Evolutionary conservation across 2,888 invertebrate species (phyloP), one percentile per base, ranked within the genome.

Genomic region (Heliconius aoede): DNA sequence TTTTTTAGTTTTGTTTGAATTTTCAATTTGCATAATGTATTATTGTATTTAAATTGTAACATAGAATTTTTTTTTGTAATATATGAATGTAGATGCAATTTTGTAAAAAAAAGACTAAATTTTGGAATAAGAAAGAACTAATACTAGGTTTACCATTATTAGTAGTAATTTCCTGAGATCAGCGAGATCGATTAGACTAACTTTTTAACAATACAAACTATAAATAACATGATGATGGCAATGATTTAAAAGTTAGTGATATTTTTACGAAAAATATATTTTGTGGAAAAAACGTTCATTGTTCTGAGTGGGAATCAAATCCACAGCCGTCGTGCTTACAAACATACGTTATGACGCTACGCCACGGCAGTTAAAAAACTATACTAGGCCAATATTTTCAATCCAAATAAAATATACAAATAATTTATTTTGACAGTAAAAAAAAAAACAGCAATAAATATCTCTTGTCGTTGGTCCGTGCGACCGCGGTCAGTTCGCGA

Each of bases 1-100:
- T 51, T 69, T 36, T n/a, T n/a, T n/a, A n/a, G 24, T 36, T 72
- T 71, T 76, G 75, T 76, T 72, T 46, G 51, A 36, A 64, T 71
- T 71, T 75, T 11, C n/a, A 24, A 32, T 55, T 62, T 32, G n/a
- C 21, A 71, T 58, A 7, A 55, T 71, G 26, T 64, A 11, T 60
- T 60, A 28, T 30, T 13, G 28, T 65, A 65, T 65, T 65, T 9
- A 65, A 36, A n/a, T 40, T 36, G 7, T 36, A 18, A 8, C 2
- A 26, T 60, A 15, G 7, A 8, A 21, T 46, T 21, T 46, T 46
- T 46, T 21, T 21, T 46, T 46, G 11, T 40, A 13, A 8, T 46
- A 21, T 46, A 46, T 46, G 2, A 21, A 18, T 46, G 46, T 46
- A 46, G 21, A 46, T 18, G 18, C 5, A 18, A 46, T 46, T 46